Evolutionary conservation across 2,113 vertebrate genomes (phyloP).

Genomic region (Macquaria australasica): DNA sequence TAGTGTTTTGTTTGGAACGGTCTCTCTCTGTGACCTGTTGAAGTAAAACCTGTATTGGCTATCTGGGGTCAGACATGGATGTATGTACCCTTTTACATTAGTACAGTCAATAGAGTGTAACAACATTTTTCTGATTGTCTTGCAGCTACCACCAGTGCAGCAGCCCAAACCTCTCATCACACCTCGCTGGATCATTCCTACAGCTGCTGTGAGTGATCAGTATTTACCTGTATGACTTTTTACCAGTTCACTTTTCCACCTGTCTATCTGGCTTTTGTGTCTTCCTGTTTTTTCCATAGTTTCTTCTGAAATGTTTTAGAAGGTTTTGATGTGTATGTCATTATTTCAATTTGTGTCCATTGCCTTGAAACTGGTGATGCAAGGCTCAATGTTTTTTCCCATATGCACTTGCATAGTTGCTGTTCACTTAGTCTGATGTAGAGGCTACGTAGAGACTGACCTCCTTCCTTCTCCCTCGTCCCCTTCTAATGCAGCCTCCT

Average conservation of each 20-base stretch:
- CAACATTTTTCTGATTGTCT: slow-evolving; percentile 12
- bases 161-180: slow-evolving; percentile 86
- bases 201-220: slow-evolving; percentile 82
- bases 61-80: background rate
- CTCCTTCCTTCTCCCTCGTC: slow-evolving; percentile 36
- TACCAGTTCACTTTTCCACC: background rate
- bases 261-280: background rate
- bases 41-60: background rate
- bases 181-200: slow-evolving; percentile 94
- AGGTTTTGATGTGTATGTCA: background rate
- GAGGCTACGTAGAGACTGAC: slow-evolving; percentile 45
- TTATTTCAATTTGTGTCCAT: background rate
- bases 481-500: slow-evolving; percentile 80
- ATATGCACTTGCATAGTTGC: slow-evolving; percentile 16
- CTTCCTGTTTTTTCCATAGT: background rate
- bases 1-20: background rate
- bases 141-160: slow-evolving; percentile 80
- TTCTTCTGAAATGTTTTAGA: background rate
- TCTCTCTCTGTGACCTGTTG: background rate
- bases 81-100: background rate
- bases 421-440: slow-evolving; percentile 18
- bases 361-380: background rate
- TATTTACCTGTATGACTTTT: background rate
- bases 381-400: background rate
- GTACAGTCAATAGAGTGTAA: background rate